These are phyloP conservation scores for Aporrectodea caliginosa DNA, from an alignment of 1,140 invertebrate genomes.

Conservation along the genomic window DNA sequence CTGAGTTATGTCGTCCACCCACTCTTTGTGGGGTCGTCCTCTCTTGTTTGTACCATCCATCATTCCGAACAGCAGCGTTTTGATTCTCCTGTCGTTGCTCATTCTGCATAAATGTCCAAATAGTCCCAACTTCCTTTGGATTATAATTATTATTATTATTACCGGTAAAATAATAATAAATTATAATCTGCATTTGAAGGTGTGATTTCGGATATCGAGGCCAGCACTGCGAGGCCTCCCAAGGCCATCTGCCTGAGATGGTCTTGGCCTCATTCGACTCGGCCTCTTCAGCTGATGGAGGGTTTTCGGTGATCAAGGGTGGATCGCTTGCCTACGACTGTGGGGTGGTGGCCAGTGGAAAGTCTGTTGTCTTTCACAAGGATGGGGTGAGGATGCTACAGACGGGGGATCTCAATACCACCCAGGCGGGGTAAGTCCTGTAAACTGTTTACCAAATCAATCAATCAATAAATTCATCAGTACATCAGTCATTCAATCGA, in stretches of 20 bases:
- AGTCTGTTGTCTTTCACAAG: conserved; percentile 55
- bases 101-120: too few relatives aligned
- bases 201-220: conserved; percentile 57
- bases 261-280: conserved; percentile 51
- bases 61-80: too few relatives aligned
- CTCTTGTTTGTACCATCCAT: too few relatives aligned
- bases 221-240: conserved; percentile 44
- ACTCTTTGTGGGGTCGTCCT: too few relatives aligned
- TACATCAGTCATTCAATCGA: too few relatives aligned
- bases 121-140: too few relatives aligned
- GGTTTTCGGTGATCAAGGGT: conserved; percentile 40
- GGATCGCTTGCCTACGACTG: conserved; percentile 50
- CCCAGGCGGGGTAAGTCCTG: conserved; percentile 42
- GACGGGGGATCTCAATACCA: conserved; percentile 56
- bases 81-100: too few relatives aligned
- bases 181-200: conserved; percentile 37
- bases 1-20: too few relatives aligned
- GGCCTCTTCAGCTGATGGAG: conserved; percentile 29
- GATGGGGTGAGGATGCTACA: conserved; percentile 47
- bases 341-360: conserved; percentile 54
- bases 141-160: too few relatives aligned
- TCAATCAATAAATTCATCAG: too few relatives aligned
- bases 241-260: conserved; percentile 43
- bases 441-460: too few relatives aligned
- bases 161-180: neutral